Conservation (phyloP, 2,797 vertebrate genomes). For the Etheostoma nigrum region DNA sequence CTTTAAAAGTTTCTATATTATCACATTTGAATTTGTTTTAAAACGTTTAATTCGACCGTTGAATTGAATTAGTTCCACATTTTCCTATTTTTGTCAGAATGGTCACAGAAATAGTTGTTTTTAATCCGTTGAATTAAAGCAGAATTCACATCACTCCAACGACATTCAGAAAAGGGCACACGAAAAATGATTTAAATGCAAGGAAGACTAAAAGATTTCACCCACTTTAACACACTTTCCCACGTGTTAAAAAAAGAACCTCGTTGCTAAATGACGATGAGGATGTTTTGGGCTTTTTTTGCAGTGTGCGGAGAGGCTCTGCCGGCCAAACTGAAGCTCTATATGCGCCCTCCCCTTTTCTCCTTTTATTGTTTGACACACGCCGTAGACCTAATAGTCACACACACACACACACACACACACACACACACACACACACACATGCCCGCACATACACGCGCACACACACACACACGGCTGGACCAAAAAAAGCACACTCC, state of each 20-base stretch:
- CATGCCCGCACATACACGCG: neutral
- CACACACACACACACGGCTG: neutral
- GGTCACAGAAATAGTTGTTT: neutral
- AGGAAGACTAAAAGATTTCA: rapidly evolving
- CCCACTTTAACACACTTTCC: neutral
- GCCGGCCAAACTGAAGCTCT: slow-evolving; percentile 32
- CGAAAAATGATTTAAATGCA: rapidly evolving
- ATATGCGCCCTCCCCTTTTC: slow-evolving; percentile 55
- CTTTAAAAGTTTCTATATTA: neutral
- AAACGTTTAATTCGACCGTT: rapidly evolving
- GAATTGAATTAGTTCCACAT: neutral
- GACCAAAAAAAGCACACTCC: slow-evolving; percentile 53
- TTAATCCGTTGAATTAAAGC: neutral
- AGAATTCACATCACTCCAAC: neutral
- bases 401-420: slow-evolving; percentile 33
- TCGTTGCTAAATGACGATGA: neutral
- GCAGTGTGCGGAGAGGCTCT: slow-evolving; percentile 56
- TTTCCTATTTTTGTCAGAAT: neutral
- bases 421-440: slow-evolving; percentile 6
- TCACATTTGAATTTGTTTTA: no score
- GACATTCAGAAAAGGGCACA: neutral
- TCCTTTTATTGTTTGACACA: slow-evolving; percentile 52
- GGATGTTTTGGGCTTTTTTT: slow-evolving; percentile 13
- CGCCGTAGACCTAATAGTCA: slow-evolving; percentile 37
- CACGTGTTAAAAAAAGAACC: neutral